Conservation (phyloP, 2,113 vertebrate genomes). For the Nibea albiflora region DNA sequence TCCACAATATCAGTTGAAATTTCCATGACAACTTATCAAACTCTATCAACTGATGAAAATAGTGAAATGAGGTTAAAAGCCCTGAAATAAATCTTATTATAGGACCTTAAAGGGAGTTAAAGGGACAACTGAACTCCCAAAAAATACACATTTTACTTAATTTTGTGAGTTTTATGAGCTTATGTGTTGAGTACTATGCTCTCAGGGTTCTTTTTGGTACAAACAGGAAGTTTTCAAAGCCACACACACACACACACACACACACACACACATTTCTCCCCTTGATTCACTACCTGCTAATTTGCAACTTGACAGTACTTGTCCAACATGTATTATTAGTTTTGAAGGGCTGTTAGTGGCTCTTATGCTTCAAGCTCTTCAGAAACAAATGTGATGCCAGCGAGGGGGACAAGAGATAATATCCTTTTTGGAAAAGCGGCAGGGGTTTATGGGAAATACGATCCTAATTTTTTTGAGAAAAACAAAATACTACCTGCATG, state of each 20-base stretch:
- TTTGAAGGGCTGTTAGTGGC: conserved; percentile 26
- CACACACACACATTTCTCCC: not conserved
- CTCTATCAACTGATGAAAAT: not conserved
- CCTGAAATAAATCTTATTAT: too few relatives aligned
- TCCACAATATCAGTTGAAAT: not conserved
- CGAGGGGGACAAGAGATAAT: not conserved
- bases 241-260: not conserved
- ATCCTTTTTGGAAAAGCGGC: conserved; percentile 3
- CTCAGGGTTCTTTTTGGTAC: too few relatives aligned
- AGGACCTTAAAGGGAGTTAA: too few relatives aligned
- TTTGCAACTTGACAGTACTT: conserved; percentile 44
- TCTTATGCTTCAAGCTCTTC: conserved; percentile 17
- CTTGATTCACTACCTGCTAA: conserved; percentile 1
- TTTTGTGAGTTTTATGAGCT: not conserved
- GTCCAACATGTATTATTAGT: not conserved
- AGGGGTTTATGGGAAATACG: not conserved
- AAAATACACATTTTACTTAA: too few relatives aligned
- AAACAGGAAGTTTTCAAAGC: not conserved
- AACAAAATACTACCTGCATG: not conserved
- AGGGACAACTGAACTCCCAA: too few relatives aligned
- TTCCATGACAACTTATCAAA: not conserved
- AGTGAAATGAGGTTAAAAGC: not conserved
- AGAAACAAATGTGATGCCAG: conserved; percentile 12
- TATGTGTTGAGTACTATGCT: not conserved
- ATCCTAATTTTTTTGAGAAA: not conserved